Percentiles rank a stretch among this genome's conserved stretches.
Conservation (phyloP, 2,113 vertebrate species). For the Ardeotis arabs region DNA sequence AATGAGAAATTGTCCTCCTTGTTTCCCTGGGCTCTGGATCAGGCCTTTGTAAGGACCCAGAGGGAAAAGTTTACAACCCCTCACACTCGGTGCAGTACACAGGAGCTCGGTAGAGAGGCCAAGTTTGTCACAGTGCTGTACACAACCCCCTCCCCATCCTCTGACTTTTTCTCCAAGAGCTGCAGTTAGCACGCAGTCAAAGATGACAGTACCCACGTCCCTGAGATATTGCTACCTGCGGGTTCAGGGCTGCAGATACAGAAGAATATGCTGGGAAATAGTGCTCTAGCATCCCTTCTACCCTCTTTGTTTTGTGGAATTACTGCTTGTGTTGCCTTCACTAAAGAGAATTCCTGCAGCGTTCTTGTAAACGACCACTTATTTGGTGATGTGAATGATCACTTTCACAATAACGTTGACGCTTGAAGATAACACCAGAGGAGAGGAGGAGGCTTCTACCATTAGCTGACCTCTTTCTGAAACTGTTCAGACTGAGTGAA, state of each 20-base stretch:
- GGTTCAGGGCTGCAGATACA: background rate
- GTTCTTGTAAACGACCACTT: background rate
- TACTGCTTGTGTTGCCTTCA: background rate
- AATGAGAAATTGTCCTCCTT: background rate
- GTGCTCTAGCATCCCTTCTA: background rate
- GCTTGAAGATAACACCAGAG: background rate
- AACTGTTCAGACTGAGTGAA: background rate
- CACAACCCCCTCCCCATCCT: background rate
- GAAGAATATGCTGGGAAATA: background rate
- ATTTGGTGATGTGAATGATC: background rate
- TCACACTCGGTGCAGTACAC: background rate
- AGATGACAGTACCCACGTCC: background rate
- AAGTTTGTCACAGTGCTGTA: background rate
- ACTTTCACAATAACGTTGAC: background rate
- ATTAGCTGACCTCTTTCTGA: conserved; percentile 18
- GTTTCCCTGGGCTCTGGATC: background rate
- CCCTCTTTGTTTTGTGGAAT: conserved; percentile 19
- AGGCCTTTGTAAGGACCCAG: background rate
- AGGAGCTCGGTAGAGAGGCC: background rate
- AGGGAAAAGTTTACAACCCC: background rate
- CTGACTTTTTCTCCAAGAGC: background rate
- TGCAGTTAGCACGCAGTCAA: background rate
- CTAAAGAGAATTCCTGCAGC: background rate
- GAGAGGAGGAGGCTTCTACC: background rate
- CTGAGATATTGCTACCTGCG: background rate